Evolutionary conservation across 2,888 invertebrate species (phyloP).

Genomic region (Tubulanus polymorphus): DNA sequence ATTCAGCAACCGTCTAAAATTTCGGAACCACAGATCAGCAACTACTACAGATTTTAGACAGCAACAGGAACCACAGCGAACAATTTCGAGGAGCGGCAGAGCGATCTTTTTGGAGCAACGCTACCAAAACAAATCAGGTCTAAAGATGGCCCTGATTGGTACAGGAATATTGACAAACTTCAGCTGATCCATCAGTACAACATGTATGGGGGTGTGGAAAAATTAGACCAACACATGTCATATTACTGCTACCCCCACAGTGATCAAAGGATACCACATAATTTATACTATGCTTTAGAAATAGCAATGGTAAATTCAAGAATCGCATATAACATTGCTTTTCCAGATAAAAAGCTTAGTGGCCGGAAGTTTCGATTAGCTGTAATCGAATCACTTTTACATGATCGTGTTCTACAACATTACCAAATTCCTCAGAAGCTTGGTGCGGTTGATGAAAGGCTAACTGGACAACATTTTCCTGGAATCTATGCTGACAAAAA

Average conservation of each 20-base stretch:
- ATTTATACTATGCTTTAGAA: neutral
- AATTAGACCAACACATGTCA: neutral
- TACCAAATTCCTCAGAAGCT: too few relatives aligned
- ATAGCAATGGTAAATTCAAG: neutral
- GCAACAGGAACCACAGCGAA: too few relatives aligned
- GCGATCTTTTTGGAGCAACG: too few relatives aligned
- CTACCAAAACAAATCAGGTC: neutral
- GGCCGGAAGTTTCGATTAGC: neutral
- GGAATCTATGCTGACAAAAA: neutral
- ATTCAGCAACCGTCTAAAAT: too few relatives aligned
- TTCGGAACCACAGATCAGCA: too few relatives aligned
- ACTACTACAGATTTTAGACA: too few relatives aligned
- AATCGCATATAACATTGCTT: neutral
- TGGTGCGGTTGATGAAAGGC: too few relatives aligned
- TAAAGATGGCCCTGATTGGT: neutral
- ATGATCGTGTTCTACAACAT: too few relatives aligned
- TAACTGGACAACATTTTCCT: neutral
- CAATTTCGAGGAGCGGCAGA: too few relatives aligned
- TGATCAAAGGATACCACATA: neutral
- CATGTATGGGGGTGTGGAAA: neutral
- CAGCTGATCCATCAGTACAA: neutral
- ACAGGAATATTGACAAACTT: neutral
- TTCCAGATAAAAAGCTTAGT: neutral
- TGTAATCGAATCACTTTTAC: neutral
- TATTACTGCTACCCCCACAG: neutral